Percentiles rank a stretch among this genome's conserved stretches.
phyloP scores from a whole-genome alignment of 2,113 vertebrate species.

The Alces alces region DNA sequence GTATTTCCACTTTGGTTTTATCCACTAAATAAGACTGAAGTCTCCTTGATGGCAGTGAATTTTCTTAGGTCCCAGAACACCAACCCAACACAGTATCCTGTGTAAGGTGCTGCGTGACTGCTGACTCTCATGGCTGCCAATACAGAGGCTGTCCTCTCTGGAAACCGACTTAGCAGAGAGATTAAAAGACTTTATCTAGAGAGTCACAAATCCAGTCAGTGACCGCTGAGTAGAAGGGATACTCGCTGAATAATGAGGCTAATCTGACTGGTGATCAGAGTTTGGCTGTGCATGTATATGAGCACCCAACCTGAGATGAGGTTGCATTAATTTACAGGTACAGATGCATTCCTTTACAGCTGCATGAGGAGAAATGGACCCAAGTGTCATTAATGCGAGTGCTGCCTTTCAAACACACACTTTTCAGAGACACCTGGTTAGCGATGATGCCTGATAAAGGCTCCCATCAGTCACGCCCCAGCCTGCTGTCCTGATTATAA shows the following conservation, averaged over 20 bases:
- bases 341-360: background rate
- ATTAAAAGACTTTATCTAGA: conserved; percentile 14
- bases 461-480: conserved; percentile 51
- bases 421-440: conserved; percentile 30
- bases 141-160: background rate
- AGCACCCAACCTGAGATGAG: background rate
- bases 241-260: conserved; percentile 24
- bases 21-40: background rate
- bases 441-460: background rate
- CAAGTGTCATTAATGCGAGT: background rate
- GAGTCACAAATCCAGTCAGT: conserved; percentile 38
- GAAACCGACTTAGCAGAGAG: conserved; percentile 13
- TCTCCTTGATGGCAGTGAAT: background rate
- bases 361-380: background rate
- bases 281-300: background rate
- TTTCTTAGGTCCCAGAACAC: background rate
- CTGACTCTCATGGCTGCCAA: background rate
- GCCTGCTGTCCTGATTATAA: conserved; percentile 27
- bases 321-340: background rate
- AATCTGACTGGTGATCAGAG: conserved; percentile 34
- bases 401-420: background rate
- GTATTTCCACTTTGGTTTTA: background rate
- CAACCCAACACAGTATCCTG: too few species aligned
- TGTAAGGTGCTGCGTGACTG: background rate
- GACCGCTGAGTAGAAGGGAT: background rate